Evolutionary conservation across 2,888 invertebrate genomes (phyloP), one percentile per base, ranked within the genome.

Genomic region (Dryobotodes eremita): DNA sequence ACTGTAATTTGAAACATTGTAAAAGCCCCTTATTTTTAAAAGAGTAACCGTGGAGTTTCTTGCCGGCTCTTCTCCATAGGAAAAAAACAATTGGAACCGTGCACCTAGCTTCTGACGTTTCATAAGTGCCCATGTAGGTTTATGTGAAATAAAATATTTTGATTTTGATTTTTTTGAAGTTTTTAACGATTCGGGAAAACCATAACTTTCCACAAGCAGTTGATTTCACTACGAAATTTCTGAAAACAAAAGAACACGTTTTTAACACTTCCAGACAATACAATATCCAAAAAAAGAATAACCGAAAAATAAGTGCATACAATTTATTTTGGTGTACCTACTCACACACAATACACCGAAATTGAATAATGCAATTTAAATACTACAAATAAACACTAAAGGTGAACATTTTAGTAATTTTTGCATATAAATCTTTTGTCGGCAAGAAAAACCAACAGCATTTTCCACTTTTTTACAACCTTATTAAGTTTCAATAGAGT

Each of bases 341-440:
- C 57, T n/a, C n/a, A n/a, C 13, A 26, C 7, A 86, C 79, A 79
- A 88, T 81, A 64, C 80, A 71, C 79, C 69, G 50, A 89, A 88
- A 89, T 89, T 88, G 86, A 89, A 89, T 87, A 87, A 85, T 81
- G 80, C 74, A 80, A 89, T 85, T 89, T 89, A 84, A 89, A 85
- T 89, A 85, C 77, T 78, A 74, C 83, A 89, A 88, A 86, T 88
- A 88, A 88, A 80, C 81, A 42, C 8, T 77, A 82, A 80, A 89
- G 79, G 79, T 88, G 82, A 82, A 82, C 87, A 89, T 88, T 89
- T 89, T 85, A 71, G 90, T 89, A 92, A 92, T 91, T 91, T 92
- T 91, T 87, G 90, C 83, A 57, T 88, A 92, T 92, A 92, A 92
- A 92, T 92, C 92, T 91, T 89, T 90, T 88, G 89, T 88, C 85